Conservation (phyloP, 2,113 vertebrate genomes). For the Agelaius tricolor region DNA sequence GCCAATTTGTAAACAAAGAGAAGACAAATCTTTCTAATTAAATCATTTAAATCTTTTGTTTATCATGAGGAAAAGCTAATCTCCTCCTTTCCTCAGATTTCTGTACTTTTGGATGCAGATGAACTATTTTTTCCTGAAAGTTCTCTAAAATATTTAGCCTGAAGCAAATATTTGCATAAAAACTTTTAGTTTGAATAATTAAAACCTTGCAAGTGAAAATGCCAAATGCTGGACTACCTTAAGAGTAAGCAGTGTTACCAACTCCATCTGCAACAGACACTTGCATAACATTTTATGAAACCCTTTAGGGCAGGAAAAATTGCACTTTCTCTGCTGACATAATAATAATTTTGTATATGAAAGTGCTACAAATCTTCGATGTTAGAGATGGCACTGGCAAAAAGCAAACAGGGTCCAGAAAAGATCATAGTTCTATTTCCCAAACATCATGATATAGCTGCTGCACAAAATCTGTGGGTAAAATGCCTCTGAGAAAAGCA, state of each 20-base stretch:
- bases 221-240: conserved; percentile 41
- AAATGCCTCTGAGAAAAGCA: not conserved
- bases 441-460: not conserved
- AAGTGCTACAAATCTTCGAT: not conserved
- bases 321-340: conserved; percentile 13
- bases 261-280: conserved; percentile 7
- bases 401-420: conserved; percentile 29
- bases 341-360: conserved; percentile 9
- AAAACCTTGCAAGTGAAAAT: conserved; percentile 39
- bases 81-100: not conserved
- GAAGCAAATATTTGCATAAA: conserved; percentile 39
- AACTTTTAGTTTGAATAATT: conserved; percentile 47
- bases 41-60: not conserved
- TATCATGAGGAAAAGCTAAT: not conserved
- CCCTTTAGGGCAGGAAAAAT: conserved; percentile 24
- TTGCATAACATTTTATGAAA: conserved; percentile 33
- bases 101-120: not conserved
- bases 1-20: not conserved
- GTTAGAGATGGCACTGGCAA: not conserved
- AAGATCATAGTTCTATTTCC: not conserved
- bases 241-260: conserved; percentile 4
- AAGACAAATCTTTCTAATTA: not conserved
- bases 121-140: conserved; percentile 1
- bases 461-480: not conserved
- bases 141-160: conserved; percentile 29